Evolutionary conservation across 2,113 vertebrate species (phyloP).

Genomic region (Chamaetylas fuelleborni): DNA sequence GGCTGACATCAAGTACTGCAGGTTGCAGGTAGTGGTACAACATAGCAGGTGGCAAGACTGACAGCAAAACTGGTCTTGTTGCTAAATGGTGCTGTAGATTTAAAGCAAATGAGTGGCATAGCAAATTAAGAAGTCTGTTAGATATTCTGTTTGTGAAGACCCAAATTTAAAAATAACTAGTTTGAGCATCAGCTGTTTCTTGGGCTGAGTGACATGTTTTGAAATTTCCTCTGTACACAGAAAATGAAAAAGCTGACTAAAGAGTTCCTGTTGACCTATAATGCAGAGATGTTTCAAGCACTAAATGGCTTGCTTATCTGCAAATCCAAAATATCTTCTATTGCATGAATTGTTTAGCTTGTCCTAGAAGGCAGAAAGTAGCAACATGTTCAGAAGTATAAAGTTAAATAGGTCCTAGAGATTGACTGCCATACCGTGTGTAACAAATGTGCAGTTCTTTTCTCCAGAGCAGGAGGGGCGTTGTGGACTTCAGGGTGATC

Average conservation of each 20-base stretch:
- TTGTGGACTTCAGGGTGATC: background rate
- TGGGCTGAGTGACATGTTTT: slow-evolving; percentile 57
- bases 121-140: slow-evolving; percentile 42
- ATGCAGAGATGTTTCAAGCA: background rate
- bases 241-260: slow-evolving; percentile 54
- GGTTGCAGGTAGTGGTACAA: background rate
- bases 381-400: background rate
- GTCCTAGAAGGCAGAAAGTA: background rate
- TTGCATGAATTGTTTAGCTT: background rate
- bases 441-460: background rate
- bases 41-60: background rate
- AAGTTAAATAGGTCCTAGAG: background rate
- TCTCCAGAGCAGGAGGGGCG: background rate
- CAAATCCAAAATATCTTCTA: background rate
- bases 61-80: background rate
- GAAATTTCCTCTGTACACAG: slow-evolving; percentile 37
- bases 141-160: slow-evolving; percentile 46
- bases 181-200: slow-evolving; percentile 55
- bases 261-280: slow-evolving; percentile 45
- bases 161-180: slow-evolving; percentile 30
- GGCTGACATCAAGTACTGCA: background rate
- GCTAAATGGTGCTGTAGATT: background rate
- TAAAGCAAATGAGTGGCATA: slow-evolving; percentile 6
- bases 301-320: background rate
- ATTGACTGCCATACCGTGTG: background rate